A percentile compares a stretch with the other conserved stretches of the same genome.
phyloP scores from a whole-genome alignment of 2,113 vertebrate genomes.

The Lutjanus erythropterus region DNA sequence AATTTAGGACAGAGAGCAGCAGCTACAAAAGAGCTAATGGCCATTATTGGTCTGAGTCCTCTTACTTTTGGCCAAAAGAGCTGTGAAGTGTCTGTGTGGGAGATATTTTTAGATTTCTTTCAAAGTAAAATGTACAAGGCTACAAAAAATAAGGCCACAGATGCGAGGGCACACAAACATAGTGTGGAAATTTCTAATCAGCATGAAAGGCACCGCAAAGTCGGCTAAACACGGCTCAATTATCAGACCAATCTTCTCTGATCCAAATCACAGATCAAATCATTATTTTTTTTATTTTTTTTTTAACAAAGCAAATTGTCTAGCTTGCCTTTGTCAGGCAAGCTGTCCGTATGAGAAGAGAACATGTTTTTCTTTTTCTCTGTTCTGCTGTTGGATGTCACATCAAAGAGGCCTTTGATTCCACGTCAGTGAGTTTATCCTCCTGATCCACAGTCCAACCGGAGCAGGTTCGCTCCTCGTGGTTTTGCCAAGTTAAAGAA shows the following conservation, averaged over 20 bases:
- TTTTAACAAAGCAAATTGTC: conserved; percentile 51
- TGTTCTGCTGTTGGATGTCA: conserved; percentile 49
- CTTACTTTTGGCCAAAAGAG: neutral
- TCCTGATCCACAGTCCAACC: conserved; percentile 31
- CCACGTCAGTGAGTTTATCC: conserved; percentile 43
- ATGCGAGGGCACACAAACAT: neutral
- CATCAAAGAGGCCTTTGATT: conserved; percentile 70
- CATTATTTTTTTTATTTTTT: conserved; percentile 22
- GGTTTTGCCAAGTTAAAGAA: conserved; percentile 19
- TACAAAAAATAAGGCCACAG: neutral
- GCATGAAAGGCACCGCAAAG: conserved; percentile 8
- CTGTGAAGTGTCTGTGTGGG: neutral
- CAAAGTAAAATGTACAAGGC: conserved; percentile 1
- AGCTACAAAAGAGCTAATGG: conserved; percentile 14
- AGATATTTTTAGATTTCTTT: conserved; percentile 5
- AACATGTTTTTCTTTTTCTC: conserved; percentile 42
- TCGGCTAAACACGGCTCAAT: conserved; percentile 27
- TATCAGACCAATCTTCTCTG: conserved; percentile 27
- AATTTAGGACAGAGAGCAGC: conserved; percentile 8
- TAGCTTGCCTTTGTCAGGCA: conserved; percentile 47
- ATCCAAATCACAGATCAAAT: conserved; percentile 53
- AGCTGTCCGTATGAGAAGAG: conserved; percentile 50
- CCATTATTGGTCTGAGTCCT: conserved; percentile 1
- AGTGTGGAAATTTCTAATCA: conserved; percentile 17
- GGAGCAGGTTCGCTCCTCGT: neutral